These are phyloP conservation scores for Meles meles DNA, from an alignment of 2,113 vertebrate species.

Conservation along the genomic window DNA sequence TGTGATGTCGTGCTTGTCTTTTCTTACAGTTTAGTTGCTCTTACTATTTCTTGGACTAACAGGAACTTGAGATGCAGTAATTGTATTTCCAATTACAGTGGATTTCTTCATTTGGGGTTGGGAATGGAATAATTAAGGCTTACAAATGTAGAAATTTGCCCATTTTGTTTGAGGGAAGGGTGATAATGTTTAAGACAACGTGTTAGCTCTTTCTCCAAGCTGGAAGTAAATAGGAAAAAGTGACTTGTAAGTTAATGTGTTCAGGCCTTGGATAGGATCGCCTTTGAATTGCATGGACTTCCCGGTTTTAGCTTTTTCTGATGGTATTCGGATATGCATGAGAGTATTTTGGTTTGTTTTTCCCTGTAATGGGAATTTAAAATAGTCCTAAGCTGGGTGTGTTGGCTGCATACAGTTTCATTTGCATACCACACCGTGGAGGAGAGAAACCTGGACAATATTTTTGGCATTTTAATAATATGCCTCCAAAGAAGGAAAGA, in stretches of 20 bases:
- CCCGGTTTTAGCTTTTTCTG: background rate
- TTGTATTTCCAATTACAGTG: background rate
- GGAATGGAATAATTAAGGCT: background rate
- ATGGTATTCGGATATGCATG: background rate
- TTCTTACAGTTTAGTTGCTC: background rate
- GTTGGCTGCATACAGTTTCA: background rate
- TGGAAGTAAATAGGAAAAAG: background rate
- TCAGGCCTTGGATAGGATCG: background rate
- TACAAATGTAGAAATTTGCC: background rate
- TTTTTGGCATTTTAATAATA: constrained; percentile 22
- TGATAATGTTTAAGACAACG: background rate
- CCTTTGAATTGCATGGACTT: background rate
- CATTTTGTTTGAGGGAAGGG: background rate
- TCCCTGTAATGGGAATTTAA: background rate
- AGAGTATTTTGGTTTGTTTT: background rate
- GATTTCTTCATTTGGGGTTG: background rate
- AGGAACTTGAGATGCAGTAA: background rate
- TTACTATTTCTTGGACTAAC: background rate
- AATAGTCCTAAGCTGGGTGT: background rate
- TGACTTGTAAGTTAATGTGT: background rate
- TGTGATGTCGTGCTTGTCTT: background rate
- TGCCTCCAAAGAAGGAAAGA: constrained; percentile 68
- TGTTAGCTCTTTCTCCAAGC: background rate
- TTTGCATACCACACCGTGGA: background rate
- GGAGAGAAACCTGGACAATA: background rate